Evolutionary conservation across 2,888 invertebrate genomes (phyloP).

Genomic region (Platycheirus rosarum): DNA sequence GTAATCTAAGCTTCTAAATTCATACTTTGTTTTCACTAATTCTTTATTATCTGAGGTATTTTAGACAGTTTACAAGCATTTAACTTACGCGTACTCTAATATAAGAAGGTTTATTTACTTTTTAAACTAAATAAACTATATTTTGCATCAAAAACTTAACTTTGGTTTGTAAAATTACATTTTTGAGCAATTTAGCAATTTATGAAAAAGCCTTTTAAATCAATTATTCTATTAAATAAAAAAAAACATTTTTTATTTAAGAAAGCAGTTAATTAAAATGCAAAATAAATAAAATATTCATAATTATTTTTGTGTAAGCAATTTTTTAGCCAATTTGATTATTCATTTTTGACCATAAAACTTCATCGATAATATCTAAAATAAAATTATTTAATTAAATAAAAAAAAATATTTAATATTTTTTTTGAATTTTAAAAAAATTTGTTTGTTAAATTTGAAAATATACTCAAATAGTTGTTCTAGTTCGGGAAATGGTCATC

Average conservation of each 20-base stretch:
- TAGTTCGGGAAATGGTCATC: constrained; percentile 25
- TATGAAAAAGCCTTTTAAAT: constrained; percentile 33
- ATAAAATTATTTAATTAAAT: constrained; percentile 19
- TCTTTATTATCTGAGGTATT: constrained; percentile 51
- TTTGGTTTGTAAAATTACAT: constrained; percentile 14
- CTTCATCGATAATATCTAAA: constrained; percentile 68
- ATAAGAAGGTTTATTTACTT: constrained; percentile 7
- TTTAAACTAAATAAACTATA: constrained; percentile 15
- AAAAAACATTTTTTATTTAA: neutral
- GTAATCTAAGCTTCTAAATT: constrained; percentile 69
- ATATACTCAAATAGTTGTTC: neutral
- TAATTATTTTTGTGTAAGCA: constrained; percentile 9
- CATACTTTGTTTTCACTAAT: constrained; percentile 23
- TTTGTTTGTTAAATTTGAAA: neutral
- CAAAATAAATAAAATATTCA: constrained; percentile 9
- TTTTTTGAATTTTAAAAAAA: neutral
- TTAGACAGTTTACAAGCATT: constrained; percentile 68
- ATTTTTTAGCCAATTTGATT: constrained; percentile 61
- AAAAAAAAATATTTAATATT: constrained; percentile 4
- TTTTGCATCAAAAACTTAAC: constrained; percentile 12
- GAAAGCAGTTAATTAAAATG: constrained; percentile 42
- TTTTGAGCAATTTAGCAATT: no score
- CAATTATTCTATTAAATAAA: constrained; percentile 9
- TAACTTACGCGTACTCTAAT: constrained; percentile 50
- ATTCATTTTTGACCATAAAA: constrained; percentile 59